Conservation (phyloP, 2,113 vertebrate genomes). For the Artemisiospiza belli region DNA sequence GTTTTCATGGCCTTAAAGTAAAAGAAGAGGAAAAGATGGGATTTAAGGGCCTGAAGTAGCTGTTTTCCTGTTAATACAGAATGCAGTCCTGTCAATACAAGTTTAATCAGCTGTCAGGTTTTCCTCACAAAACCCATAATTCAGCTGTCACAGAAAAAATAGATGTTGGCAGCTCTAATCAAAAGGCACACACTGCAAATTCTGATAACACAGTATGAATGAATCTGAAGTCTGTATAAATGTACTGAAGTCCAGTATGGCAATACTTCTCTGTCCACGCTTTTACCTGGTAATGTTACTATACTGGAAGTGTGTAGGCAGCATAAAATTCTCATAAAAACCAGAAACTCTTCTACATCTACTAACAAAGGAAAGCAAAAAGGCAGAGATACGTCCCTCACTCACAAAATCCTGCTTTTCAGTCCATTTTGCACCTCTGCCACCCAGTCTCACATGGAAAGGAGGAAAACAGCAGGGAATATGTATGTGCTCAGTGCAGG, state of each 20-base stretch:
- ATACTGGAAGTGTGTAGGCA: background rate
- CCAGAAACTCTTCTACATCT: background rate
- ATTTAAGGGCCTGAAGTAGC: background rate
- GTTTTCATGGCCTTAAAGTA: background rate
- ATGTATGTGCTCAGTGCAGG: background rate
- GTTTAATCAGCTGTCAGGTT: background rate
- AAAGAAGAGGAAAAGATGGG: background rate
- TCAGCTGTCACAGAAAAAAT: background rate
- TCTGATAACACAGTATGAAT: background rate
- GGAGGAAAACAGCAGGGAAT: background rate
- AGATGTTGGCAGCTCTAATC: background rate
- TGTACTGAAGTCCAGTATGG: background rate
- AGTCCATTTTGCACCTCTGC: background rate
- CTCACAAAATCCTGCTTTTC: background rate
- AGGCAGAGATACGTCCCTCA: background rate
- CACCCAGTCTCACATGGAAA: accelerated
- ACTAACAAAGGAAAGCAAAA: background rate
- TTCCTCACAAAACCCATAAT: background rate
- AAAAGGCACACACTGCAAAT: background rate
- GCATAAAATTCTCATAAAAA: background rate
- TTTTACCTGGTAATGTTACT: background rate
- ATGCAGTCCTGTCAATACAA: background rate
- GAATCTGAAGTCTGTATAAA: background rate
- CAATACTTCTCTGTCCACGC: background rate
- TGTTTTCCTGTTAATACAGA: background rate